Percentiles rank a stretch among this genome's conserved stretches.
phyloP scores from a whole-genome alignment of 2,113 vertebrate species.

The Myotis davidii region DNA sequence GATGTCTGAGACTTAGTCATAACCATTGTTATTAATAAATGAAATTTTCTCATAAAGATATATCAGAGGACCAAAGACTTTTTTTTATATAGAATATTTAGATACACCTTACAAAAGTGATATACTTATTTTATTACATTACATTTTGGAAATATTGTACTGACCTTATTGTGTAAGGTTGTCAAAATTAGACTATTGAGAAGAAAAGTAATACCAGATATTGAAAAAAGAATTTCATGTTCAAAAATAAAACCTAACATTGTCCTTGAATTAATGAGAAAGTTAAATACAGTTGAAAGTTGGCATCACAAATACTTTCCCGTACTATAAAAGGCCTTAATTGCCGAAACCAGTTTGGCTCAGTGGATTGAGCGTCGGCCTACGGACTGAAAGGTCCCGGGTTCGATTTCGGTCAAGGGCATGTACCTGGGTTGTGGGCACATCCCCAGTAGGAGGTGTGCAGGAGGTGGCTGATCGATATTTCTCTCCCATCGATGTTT shows the following conservation, averaged over 20 bases:
- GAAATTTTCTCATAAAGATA: conserved; percentile 20
- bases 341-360: too few relatives aligned
- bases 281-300: neutral
- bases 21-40: neutral
- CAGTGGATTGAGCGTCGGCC: too few relatives aligned
- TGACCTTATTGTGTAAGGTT: conserved; percentile 2
- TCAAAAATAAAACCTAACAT: neutral
- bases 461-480: too few relatives aligned
- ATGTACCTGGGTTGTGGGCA: too few relatives aligned
- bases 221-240: neutral
- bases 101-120: neutral
- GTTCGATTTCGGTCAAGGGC: too few relatives aligned
- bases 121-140: conserved; percentile 46
- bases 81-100: conserved; percentile 28
- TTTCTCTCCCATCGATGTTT: too few relatives aligned
- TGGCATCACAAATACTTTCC: neutral
- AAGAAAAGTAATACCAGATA: neutral
- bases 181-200: neutral
- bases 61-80: neutral
- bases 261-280: neutral
- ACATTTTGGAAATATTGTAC: conserved; percentile 33
- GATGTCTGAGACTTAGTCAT: conserved; percentile 59
- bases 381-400: too few relatives aligned
- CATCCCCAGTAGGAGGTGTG: too few relatives aligned
- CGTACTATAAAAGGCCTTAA: neutral